phyloP scores from a whole-genome alignment of 2,888 invertebrate species.

The Diaprepes abbreviatus region DNA sequence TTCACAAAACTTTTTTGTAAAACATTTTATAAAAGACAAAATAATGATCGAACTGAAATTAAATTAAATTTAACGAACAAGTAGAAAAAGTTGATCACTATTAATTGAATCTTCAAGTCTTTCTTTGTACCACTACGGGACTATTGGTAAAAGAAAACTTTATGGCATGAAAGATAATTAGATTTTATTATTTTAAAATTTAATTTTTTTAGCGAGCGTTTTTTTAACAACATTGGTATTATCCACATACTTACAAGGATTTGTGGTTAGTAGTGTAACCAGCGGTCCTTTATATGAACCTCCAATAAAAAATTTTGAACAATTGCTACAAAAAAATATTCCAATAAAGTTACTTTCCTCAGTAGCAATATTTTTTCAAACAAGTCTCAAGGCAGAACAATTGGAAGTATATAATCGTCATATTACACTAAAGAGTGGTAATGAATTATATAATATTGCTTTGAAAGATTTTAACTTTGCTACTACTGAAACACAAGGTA shows the following conservation, averaged over 20 bases:
- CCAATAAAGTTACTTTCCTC: not conserved
- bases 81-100: no score
- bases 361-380: not conserved
- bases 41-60: no score
- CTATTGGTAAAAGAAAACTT: no score
- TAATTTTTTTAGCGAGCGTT: slow-evolving; percentile 2
- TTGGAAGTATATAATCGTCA: not conserved
- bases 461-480: slow-evolving; percentile 3
- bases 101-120: no score
- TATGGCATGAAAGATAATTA: no score
- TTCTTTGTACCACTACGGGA: no score
- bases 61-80: no score
- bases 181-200: no score
- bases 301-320: slow-evolving; percentile 12
- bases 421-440: not conserved
- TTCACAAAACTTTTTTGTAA: no score
- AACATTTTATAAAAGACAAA: no score
- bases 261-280: not conserved
- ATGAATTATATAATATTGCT: not conserved
- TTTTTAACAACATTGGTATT: not conserved
- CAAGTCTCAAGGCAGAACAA: not conserved
- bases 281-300: slow-evolving; percentile 18
- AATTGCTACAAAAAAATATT: slow-evolving; percentile 14
- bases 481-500: slow-evolving; percentile 1
- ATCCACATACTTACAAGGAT: slow-evolving; percentile 13